Evolutionary conservation across 2,888 invertebrate genomes (phyloP).

Genomic region (Volucella inanis): DNA sequence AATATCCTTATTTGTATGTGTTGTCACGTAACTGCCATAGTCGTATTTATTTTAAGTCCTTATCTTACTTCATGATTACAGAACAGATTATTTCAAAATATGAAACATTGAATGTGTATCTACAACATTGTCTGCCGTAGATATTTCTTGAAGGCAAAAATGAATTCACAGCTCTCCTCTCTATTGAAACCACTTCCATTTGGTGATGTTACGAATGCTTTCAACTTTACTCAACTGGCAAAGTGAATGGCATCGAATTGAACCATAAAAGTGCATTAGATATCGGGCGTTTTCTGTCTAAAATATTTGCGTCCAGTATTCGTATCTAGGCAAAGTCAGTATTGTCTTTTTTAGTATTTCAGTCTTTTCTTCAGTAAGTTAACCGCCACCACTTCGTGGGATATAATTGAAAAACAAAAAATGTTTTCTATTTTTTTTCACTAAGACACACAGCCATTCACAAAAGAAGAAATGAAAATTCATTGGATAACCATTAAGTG

Average conservation of each 20-base stretch:
- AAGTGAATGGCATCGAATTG: conserved; percentile 37
- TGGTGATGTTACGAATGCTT: no score
- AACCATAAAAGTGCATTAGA: conserved; percentile 15
- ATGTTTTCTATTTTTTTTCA: neutral
- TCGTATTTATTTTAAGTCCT: no score
- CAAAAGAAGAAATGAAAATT: conserved; percentile 36
- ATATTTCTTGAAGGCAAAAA: no score
- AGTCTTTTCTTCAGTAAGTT: neutral
- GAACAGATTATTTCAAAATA: no score
- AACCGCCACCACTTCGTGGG: conserved; percentile 11
- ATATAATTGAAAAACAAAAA: neutral
- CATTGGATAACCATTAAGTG: conserved; percentile 40
- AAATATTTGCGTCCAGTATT: conserved; percentile 34
- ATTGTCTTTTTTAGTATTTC: neutral
- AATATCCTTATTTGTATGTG: no score
- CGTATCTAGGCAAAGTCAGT: conserved; percentile 12
- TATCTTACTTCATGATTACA: no score
- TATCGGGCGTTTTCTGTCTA: conserved; percentile 34
- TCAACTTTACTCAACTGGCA: neutral
- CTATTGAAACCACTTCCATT: no score
- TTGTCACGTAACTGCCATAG: no score
- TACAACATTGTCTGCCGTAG: no score
- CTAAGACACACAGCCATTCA: neutral
- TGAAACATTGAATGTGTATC: no score
- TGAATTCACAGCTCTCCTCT: no score